A percentile compares a stretch with the other conserved stretches of the same genome.
Conservation (phyloP, 2,888 invertebrate genomes). For the Phlogophora meticulosa region DNA sequence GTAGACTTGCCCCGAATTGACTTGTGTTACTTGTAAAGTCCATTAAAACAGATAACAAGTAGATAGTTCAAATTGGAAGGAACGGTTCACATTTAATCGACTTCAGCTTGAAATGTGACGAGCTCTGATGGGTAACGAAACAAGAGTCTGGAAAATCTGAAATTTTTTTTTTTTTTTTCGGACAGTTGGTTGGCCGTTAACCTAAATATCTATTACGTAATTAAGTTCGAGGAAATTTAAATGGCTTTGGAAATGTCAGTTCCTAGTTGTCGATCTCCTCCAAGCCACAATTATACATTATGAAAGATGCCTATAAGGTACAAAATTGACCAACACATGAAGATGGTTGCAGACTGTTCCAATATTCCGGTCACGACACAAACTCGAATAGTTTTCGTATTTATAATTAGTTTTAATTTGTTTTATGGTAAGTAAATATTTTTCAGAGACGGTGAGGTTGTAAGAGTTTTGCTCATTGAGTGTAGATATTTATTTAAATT, state of each 20-base stretch:
- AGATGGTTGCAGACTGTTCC: constrained; percentile 48
- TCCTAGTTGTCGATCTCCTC: constrained; percentile 36
- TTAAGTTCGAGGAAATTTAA: constrained; percentile 21
- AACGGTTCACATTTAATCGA: constrained; percentile 30
- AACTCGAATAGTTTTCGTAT: constrained; percentile 84
- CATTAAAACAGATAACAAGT: constrained; percentile 58
- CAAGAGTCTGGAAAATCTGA: not conserved
- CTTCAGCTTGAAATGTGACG: constrained; percentile 14
- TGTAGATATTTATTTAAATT: constrained; percentile 50
- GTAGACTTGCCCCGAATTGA: too few species aligned
- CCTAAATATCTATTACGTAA: constrained; percentile 10
- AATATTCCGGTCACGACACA: constrained; percentile 72
- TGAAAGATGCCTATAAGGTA: constrained; percentile 60
- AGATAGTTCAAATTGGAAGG: constrained; percentile 54
- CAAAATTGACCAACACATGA: constrained; percentile 61
- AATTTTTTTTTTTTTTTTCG: not conserved
- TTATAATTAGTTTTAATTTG: constrained; percentile 74
- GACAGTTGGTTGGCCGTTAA: not conserved
- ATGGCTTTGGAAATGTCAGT: constrained; percentile 27
- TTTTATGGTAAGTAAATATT: constrained; percentile 65
- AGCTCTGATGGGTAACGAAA: constrained; percentile 8
- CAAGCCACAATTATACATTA: constrained; percentile 37
- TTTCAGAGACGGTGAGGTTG: constrained; percentile 71
- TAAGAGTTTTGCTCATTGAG: constrained; percentile 76
- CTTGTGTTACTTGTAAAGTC: too few species aligned